These are phyloP conservation scores for Selene dorsalis DNA, from an alignment of 2,797 vertebrate genomes.

Conservation along the genomic window DNA sequence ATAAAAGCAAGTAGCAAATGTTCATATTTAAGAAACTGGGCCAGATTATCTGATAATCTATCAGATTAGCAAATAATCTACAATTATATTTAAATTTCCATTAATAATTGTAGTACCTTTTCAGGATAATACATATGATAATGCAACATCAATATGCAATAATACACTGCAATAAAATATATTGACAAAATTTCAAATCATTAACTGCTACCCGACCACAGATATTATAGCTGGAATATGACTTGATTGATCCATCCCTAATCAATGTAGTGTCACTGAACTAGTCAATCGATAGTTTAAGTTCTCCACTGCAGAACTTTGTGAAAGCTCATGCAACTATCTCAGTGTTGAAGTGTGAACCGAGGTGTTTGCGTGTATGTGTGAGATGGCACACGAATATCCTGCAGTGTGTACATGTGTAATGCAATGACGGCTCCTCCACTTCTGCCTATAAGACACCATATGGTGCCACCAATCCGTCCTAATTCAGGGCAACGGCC, in stretches of 20 bases:
- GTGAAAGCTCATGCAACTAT: background rate
- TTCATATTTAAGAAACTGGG: too few relatives aligned
- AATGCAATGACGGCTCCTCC: background rate
- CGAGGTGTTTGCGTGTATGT: background rate
- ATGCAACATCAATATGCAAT: too few relatives aligned
- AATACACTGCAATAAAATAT: too few relatives aligned
- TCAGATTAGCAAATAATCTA: too few relatives aligned
- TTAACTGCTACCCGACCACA: background rate
- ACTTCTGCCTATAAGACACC: background rate
- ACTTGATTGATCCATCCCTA: background rate
- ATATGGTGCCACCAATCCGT: constrained; percentile 29
- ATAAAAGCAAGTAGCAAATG: too few relatives aligned
- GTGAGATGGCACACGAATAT: background rate
- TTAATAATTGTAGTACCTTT: too few relatives aligned
- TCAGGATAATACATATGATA: too few relatives aligned
- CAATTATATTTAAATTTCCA: too few relatives aligned
- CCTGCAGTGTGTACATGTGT: background rate
- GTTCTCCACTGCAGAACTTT: background rate
- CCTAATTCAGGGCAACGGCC: constrained; percentile 42
- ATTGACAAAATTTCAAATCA: too few relatives aligned
- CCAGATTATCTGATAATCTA: too few relatives aligned
- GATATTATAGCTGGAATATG: background rate
- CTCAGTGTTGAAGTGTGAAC: background rate
- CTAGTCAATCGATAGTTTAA: background rate
- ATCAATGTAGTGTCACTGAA: background rate